Percentiles rank a stretch among this genome's conserved stretches.
phyloP scores from a whole-genome alignment of 2,888 invertebrate genomes.

The Panopea generosa region DNA sequence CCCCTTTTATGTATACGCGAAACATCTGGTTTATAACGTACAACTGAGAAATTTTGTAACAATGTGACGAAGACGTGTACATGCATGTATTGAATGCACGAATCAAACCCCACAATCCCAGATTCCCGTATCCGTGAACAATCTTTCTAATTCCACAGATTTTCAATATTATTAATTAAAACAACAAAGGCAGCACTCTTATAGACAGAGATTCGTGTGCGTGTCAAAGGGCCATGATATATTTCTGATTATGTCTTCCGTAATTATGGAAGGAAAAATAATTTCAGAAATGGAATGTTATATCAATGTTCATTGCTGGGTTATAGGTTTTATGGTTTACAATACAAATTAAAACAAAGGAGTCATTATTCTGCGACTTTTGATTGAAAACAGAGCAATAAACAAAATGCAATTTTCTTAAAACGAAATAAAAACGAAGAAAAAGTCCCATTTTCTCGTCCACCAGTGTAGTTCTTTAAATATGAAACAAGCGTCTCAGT shows the following conservation, averaged over 20 bases:
- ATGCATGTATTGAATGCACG: too few relatives aligned
- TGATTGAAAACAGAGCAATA: slow-evolving; percentile 60
- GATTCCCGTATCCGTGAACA: background rate
- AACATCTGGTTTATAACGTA: too few relatives aligned
- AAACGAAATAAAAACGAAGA: slow-evolving; percentile 53
- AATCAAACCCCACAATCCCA: background rate
- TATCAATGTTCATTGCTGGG: slow-evolving; percentile 34
- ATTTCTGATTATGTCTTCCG: slow-evolving; percentile 40
- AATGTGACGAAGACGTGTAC: too few relatives aligned
- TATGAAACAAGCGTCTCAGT: slow-evolving; percentile 58
- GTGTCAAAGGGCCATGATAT: slow-evolving; percentile 51
- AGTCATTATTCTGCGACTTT: slow-evolving; percentile 47
- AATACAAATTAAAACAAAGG: slow-evolving; percentile 49
- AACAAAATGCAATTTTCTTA: slow-evolving; percentile 53
- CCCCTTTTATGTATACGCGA: too few relatives aligned
- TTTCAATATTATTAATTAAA: slow-evolving; percentile 43
- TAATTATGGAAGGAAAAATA: slow-evolving; percentile 60
- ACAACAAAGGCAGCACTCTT: slow-evolving; percentile 24
- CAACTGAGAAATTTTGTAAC: too few relatives aligned
- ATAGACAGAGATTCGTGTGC: slow-evolving; percentile 26
- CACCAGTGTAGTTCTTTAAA: slow-evolving; percentile 43
- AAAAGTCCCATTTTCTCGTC: slow-evolving; percentile 56
- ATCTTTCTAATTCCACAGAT: background rate
- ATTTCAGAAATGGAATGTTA: slow-evolving; percentile 55
- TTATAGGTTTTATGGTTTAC: slow-evolving; percentile 48